A percentile compares a stretch with the other conserved stretches of the same genome.
Conservation (phyloP, 2,113 vertebrate species). For the Raphicerus campestris region DNA sequence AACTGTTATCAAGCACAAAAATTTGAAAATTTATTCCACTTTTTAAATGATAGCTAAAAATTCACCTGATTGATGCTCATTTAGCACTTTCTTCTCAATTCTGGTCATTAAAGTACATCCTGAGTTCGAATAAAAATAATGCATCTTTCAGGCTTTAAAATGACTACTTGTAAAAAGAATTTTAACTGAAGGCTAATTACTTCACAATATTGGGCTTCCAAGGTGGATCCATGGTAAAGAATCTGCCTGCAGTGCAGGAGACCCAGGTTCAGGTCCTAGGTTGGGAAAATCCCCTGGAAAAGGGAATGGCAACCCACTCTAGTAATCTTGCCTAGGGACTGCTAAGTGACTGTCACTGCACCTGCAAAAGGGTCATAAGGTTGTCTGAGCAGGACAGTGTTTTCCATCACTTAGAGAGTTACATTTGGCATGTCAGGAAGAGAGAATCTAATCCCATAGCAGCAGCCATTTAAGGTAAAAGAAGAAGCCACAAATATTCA, state of each 20-base stretch:
- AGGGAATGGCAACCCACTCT: background rate
- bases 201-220: fast-evolving
- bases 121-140: slow-evolving; percentile 65
- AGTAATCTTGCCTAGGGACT: background rate
- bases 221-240: background rate
- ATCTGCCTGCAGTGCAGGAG: background rate
- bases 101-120: slow-evolving; percentile 71
- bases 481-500: slow-evolving; percentile 79
- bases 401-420: slow-evolving; percentile 66
- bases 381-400: slow-evolving; percentile 68
- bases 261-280: background rate
- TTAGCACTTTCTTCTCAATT: slow-evolving; percentile 72
- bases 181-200: background rate
- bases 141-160: slow-evolving; percentile 59
- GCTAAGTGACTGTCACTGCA: background rate
- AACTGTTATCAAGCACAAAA: slow-evolving; percentile 47
- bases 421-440: slow-evolving; percentile 76
- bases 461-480: slow-evolving; percentile 80
- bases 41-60: slow-evolving; percentile 56
- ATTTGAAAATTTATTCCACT: slow-evolving; percentile 50
- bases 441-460: slow-evolving; percentile 74
- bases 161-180: background rate
- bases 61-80: slow-evolving; percentile 49
- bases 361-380: slow-evolving; percentile 53
- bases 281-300: background rate